Percentiles rank a stretch among this genome's conserved stretches.
phyloP scores from a whole-genome alignment of 2,888 invertebrate species.

The Steinernema scapterisci region DNA sequence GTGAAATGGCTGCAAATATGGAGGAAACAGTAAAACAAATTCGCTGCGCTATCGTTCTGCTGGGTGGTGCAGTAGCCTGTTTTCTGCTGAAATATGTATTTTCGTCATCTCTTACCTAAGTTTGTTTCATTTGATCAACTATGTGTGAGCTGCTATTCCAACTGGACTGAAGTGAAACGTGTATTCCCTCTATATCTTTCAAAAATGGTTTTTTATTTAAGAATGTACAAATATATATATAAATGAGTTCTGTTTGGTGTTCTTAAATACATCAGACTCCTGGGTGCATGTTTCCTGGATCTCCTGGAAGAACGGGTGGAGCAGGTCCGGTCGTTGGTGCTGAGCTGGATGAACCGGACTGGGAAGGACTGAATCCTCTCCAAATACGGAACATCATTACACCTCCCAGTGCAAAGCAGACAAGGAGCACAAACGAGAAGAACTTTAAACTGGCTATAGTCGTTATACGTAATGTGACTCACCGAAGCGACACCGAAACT shows the following conservation, averaged over 20 bases:
- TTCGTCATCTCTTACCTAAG: too few relatives aligned
- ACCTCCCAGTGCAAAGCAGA: constrained; percentile 41
- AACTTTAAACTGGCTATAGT: constrained; percentile 32
- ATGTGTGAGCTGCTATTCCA: too few relatives aligned
- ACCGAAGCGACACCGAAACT: not conserved
- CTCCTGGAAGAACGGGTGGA: not conserved
- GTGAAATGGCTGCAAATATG: not conserved
- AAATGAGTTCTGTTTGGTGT: not conserved
- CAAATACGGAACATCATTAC: constrained; percentile 51
- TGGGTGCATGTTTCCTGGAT: constrained; percentile 16
- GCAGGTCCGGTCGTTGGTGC: not conserved
- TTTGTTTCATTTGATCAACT: too few relatives aligned
- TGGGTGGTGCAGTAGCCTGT: not conserved
- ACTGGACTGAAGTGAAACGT: too few relatives aligned
- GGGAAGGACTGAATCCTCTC: constrained; percentile 39
- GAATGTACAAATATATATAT: too few relatives aligned
- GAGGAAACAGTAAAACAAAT: not conserved
- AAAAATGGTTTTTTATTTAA: too few relatives aligned
- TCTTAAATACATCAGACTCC: not conserved
- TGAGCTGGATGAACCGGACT: not conserved
- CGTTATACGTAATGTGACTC: not conserved
- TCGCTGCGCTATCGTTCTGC: not conserved
- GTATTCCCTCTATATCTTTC: too few relatives aligned
- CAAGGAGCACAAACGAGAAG: constrained; percentile 35
- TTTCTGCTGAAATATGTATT: too few relatives aligned